Evolutionary conservation across 92 coral and sea anemone genomes (phyloP).

Genomic region (Actinostola sp.): DNA sequence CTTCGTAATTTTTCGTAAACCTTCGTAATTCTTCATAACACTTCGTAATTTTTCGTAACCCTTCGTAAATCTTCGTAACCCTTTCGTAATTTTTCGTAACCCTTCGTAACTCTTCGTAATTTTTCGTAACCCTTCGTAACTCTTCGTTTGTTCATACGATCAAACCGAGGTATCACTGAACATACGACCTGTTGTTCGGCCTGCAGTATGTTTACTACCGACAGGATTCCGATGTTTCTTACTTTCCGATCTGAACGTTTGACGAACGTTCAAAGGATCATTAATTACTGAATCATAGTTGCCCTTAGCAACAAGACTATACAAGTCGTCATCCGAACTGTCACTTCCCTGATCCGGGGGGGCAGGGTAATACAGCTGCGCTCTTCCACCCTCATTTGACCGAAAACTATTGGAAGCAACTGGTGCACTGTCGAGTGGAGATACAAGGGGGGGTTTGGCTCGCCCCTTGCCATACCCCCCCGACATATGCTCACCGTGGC

Average conservation of each 20-base stretch:
- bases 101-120: not conserved
- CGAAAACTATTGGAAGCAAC: conserved; percentile 20
- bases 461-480: conserved; percentile 28
- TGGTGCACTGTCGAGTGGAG: conserved; percentile 78
- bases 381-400: conserved; percentile 13
- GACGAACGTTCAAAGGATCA: conserved; percentile 50
- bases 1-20: no score
- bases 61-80: not conserved
- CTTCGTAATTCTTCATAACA: no score
- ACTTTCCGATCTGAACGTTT: conserved; percentile 6
- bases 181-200: conserved; percentile 14
- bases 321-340: conserved; percentile 92
- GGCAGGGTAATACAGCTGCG: conserved; percentile 53
- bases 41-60: no score
- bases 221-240: conserved; percentile 20
- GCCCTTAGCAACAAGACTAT: conserved; percentile 95
- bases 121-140: not conserved
- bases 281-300: conserved; percentile 72
- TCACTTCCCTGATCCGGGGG: conserved; percentile 80
- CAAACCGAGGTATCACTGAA: conserved; percentile 39
- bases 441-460: conserved; percentile 45
- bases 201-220: conserved; percentile 16
- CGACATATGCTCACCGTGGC: conserved; percentile 8
- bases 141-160: not conserved
- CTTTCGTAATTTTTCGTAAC: conserved; percentile 12